Evolutionary conservation across 2,797 vertebrate genomes (phyloP), one percentile per base, ranked within the genome.

Genomic region (Ciconia nigra): DNA sequence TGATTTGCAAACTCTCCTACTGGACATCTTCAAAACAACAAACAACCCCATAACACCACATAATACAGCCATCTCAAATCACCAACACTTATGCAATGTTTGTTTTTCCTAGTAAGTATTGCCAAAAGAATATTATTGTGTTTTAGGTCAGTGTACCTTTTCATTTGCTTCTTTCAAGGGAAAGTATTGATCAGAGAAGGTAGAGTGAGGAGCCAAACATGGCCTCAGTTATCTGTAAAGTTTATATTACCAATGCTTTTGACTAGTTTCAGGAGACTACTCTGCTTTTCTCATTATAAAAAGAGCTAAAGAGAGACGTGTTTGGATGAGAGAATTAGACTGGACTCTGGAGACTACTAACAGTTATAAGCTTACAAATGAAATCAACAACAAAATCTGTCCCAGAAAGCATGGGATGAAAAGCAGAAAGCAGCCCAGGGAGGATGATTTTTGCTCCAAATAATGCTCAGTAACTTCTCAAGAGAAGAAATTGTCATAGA

Each of bases 301-400:
- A 76, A 76, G 15, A 77, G 35, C 49, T 86, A 85, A 28, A 73
- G n/a, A 73, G 37, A 79, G 10, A 10, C 29, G 29, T 5, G 9
- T 71, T 86, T 72, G 69, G 31, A 86, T 83, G 41, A 95, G 39
- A 90, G 47, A 90, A 88, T 86, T 90, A 81, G 18, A 61, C 18
- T 29, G 15, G 41, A 76, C 78, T 92, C 86, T 47, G 13, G 77
- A 90, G 86, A 79, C 33, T 58, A 37, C 49, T 89, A 81, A 88
- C 24, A 88, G 22, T 79, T 90, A 67, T 2, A 87, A 87, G 31
- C 18, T 82, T 93, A 89, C 81, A 90, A 90, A 85, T 80, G 17
- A 95, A 95, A 92, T 82, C 90, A 93, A 65, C 88, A 93, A 61
- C 61, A 89, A 92, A 76, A 90, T 72, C 58, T 76, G 73, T 12